phyloP scores from a whole-genome alignment of 2,113 vertebrate species.

The Cathartes aura region DNA sequence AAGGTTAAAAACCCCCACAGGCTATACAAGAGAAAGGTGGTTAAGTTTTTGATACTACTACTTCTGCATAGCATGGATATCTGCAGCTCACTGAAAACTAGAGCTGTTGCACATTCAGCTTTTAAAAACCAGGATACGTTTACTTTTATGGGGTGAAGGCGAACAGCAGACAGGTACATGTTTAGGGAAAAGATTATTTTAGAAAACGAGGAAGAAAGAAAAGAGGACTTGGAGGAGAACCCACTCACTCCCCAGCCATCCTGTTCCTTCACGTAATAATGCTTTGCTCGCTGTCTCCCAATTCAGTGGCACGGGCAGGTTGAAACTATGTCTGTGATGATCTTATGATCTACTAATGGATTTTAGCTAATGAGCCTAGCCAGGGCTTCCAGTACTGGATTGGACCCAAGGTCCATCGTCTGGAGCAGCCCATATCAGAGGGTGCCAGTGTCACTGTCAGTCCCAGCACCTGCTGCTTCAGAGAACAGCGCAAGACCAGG shows the following conservation, averaged over 20 bases:
- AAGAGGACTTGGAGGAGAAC: neutral
- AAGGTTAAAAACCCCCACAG: neutral
- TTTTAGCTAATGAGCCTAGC: neutral
- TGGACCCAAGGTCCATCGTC: neutral
- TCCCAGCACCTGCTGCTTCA: rapidly evolving
- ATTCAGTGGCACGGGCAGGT: neutral
- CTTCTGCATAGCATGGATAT: neutral
- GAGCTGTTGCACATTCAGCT: neutral
- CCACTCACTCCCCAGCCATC: neutral
- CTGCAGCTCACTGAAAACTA: neutral
- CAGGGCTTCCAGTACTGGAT: neutral
- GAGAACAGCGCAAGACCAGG: rapidly evolving
- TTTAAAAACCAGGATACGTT: neutral
- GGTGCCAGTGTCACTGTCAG: neutral
- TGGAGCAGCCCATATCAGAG: neutral
- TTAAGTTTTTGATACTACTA: neutral
- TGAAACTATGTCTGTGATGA: neutral
- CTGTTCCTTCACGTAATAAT: neutral
- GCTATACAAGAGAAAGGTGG: neutral
- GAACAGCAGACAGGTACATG: neutral
- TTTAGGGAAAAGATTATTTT: neutral
- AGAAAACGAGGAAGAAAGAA: neutral
- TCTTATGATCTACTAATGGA: neutral
- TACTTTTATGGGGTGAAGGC: neutral
- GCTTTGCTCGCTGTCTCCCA: neutral